Conservation (phyloP, 2,888 invertebrate genomes). For the Liodrosophila aerea region DNA sequence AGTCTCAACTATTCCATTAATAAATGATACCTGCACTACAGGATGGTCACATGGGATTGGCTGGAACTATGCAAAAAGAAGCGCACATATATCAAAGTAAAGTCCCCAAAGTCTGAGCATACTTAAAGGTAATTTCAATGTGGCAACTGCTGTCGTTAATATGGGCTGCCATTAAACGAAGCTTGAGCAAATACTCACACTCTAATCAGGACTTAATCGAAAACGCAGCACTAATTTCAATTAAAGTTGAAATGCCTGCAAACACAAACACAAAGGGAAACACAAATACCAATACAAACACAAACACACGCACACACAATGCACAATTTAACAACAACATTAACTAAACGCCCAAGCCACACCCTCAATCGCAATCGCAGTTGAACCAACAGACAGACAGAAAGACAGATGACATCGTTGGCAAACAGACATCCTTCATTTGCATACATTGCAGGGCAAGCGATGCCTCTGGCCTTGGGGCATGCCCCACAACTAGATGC, state of each 20-base stretch:
- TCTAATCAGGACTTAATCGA: slow-evolving; percentile 51
- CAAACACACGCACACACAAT: slow-evolving; percentile 28
- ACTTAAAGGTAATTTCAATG: slow-evolving; percentile 26
- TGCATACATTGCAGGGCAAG: slow-evolving; percentile 54
- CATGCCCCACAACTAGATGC: slow-evolving; percentile 2
- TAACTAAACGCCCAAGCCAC: slow-evolving; percentile 47
- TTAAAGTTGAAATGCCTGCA: slow-evolving; percentile 62
- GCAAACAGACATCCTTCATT: slow-evolving; percentile 62
- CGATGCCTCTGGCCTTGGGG: slow-evolving; percentile 12
- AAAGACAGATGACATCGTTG: slow-evolving; percentile 27
- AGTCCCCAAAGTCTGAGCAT: slow-evolving; percentile 17
- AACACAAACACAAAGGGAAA: slow-evolving; percentile 28
- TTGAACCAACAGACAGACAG: slow-evolving; percentile 8
- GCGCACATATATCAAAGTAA: slow-evolving; percentile 13
- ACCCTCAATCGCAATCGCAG: slow-evolving; percentile 7
- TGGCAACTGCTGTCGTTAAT: slow-evolving; percentile 5
- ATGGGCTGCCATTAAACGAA: slow-evolving; percentile 32
- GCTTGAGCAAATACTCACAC: slow-evolving; percentile 13
- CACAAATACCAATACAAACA: slow-evolving; percentile 7
- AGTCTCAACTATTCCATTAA: slow-evolving; percentile 40
- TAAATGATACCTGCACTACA: slow-evolving; percentile 48
- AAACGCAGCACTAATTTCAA: slow-evolving; percentile 72
- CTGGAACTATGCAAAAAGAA: slow-evolving; percentile 5
- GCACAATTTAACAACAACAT: slow-evolving; percentile 68
- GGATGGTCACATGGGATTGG: slow-evolving; percentile 2